A percentile compares a stretch with the other conserved stretches of the same genome.
These are phyloP conservation scores for Lasioglossum morio DNA, from an alignment of 2,888 invertebrate genomes.

Conservation along the genomic window DNA sequence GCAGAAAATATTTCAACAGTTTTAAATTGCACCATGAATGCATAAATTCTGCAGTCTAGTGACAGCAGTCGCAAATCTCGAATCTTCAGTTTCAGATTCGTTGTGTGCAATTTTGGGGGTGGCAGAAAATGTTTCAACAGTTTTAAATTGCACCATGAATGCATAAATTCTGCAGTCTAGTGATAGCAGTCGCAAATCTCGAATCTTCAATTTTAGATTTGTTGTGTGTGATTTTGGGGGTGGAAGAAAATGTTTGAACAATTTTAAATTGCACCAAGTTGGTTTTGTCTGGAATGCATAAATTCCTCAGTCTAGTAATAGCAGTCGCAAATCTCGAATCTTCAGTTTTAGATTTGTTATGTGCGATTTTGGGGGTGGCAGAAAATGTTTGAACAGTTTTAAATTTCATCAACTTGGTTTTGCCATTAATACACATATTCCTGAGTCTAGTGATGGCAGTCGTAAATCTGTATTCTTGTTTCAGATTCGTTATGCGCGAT, in stretches of 20 bases:
- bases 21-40: too few relatives aligned
- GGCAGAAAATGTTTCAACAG: not conserved
- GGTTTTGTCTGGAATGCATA: accelerated
- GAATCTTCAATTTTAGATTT: not conserved
- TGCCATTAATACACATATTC: too few relatives aligned
- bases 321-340: not conserved
- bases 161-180: too few relatives aligned
- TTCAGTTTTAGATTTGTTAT: not conserved
- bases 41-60: too few relatives aligned
- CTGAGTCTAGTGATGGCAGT: not conserved
- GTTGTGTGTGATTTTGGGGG: not conserved
- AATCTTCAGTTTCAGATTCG: not conserved
- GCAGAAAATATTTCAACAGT: not conserved
- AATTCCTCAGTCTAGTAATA: not conserved
- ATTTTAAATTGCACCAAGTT: too few relatives aligned
- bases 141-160: too few relatives aligned
- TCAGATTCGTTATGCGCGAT: too few relatives aligned
- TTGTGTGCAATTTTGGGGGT: not conserved
- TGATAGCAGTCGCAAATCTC: not conserved
- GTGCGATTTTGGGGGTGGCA: not conserved
- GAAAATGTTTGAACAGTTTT: not conserved
- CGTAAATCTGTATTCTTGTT: not conserved
- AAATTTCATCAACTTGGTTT: too few relatives aligned
- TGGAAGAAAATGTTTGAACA: not conserved
- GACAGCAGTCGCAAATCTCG: not conserved